Conservation (phyloP, 2,888 invertebrate species). For the Epinotia demarniana region DNA sequence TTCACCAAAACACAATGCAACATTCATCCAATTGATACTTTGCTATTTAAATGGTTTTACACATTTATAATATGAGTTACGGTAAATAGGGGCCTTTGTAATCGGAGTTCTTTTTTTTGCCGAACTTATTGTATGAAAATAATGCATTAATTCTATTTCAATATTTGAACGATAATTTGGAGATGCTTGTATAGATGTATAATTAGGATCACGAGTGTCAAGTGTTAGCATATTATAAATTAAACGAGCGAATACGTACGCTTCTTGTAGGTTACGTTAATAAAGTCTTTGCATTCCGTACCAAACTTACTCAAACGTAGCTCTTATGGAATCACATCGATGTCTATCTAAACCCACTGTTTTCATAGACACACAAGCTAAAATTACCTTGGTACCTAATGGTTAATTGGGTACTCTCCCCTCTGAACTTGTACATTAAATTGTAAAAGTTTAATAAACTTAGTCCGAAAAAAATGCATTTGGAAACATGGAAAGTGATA, state of each 20-base stretch:
- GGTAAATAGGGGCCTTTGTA: constrained; percentile 79
- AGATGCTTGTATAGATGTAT: constrained; percentile 57
- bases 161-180: constrained; percentile 71
- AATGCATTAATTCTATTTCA: constrained; percentile 80
- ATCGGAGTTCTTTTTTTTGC: constrained; percentile 71
- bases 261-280: background rate
- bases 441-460: too few relatives aligned
- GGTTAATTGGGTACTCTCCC: background rate
- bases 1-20: constrained; percentile 82
- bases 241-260: background rate
- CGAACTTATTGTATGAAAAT: constrained; percentile 80
- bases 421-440: background rate
- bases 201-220: constrained; percentile 43
- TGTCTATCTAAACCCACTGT: too few relatives aligned
- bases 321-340: too few relatives aligned
- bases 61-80: constrained; percentile 83
- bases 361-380: background rate
- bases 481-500: too few relatives aligned
- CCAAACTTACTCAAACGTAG: background rate
- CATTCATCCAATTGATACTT: constrained; percentile 81
- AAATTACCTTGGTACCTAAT: background rate
- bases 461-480: too few relatives aligned
- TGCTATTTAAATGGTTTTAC: constrained; percentile 84
- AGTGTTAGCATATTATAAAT: constrained; percentile 21
- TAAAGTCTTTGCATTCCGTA: background rate